Evolutionary conservation across 92 coral and sea anemone genomes (phyloP), one percentile per base, ranked within the genome.

Genomic region (Umimayanthus kanabou): DNA sequence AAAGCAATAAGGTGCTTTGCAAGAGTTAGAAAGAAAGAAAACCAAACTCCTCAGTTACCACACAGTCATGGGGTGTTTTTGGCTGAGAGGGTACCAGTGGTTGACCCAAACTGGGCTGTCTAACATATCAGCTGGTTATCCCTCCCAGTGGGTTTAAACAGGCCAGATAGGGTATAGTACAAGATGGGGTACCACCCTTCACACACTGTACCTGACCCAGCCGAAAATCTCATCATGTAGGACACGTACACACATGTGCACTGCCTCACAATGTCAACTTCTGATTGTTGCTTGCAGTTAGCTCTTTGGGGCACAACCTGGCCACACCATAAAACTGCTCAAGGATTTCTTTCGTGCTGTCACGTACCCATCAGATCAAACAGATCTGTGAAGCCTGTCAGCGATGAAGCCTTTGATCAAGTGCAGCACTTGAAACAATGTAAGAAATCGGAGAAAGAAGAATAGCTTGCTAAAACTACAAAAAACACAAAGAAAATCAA

Each of bases 101-200:
- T 66, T n/a, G 23, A 26, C 3, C 4, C 9, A 61, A 6, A 23
- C 57, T 76, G 45, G 80, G 37, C 40, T 55, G 49, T 45, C 61
- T 78, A 22, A 11, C 18, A 2, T 42, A 33, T 57, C 77, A 53
- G 22, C 47, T 65, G 77, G 85, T 66, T 77, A 85, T 84, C 90
- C 92, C 93, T 92, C 94, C 88, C 98, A 93, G 80, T 83, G 99
- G 99, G 99, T 96, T 96, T 85, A 96, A 96, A 96, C 99, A 96
- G 95, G 86, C 90, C 85, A 92, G 94, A 98, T 80, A 94, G 94
- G 93, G 95, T 96, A 85, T 91, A 88, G 88, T 88, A 88, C 95
- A 75, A 85, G 79, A 9, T 33, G 26, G 61, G 85, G 81, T 84
- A 93, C 92, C 91, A 94, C 97, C 97, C 97, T 93, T 85, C 66